Base-by-base conservation (phyloP, 1,140 invertebrate species). In the Anastrepha obliqua region DNA sequence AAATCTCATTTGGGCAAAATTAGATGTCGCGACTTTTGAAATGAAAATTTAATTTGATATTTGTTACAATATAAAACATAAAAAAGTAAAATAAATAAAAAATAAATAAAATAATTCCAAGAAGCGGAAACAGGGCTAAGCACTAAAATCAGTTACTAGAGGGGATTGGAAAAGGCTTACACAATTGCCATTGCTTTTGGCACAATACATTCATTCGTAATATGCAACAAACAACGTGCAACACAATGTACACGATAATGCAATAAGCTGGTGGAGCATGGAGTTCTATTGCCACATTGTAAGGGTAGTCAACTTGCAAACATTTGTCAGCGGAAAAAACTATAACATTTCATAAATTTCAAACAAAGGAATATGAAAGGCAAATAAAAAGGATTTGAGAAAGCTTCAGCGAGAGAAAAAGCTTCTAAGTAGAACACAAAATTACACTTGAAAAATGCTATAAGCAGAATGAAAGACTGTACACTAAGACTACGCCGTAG, bases 321-420 rank as follows among this genome's bases (percentile, higher is more conserved):
- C 20, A 81, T 81, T 81, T 58, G 74, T 81, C n/a, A 81, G 74
- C 74, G 17, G 74, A 29, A 81, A 58, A 55, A 81, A 81, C 74
- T 81, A 81, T 58, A 55, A 81, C 55, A 81, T 81, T 74, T 81
- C 74, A 81, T 81, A 81, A 81, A 81, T 81, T 58, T 13, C 20
- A 42, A 55, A 81, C 74, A 81, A 81, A 74, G 44, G 42, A 39
- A 11, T 13, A 67, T 42, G 64, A 67, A 67, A 74, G 42, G 29
- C 70, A 74, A 74, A 74, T 74, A 74, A 74, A 44, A 74, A 47
- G 44, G 17, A 51, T n/a, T 42, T n/a, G n/a, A 29, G 44, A 70
- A 13, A 55, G 74, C 42, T 42, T 1, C 13, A 74, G 47, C 1
- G n/a, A 29, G 47, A 15, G n/a, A 55, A 55, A 55, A 51, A 13